These are phyloP conservation scores for Amphiprion ocellaris DNA, from an alignment of 2,113 vertebrate genomes.

Conservation along the genomic window DNA sequence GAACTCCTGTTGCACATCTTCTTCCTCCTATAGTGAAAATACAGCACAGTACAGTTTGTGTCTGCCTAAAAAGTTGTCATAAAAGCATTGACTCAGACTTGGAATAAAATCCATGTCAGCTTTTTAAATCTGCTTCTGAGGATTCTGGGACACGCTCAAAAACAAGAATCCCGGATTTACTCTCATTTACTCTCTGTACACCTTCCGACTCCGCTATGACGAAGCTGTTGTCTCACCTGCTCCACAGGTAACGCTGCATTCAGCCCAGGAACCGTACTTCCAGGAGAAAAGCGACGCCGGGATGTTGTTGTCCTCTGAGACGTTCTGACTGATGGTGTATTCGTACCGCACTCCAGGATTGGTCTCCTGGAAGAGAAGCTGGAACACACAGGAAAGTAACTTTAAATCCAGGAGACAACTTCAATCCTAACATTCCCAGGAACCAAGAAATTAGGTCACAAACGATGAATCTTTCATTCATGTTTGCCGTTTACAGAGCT, in stretches of 20 bases:
- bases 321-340: conserved; percentile 90
- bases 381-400: conserved; percentile 32
- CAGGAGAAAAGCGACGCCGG: conserved; percentile 86
- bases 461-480: too few species aligned
- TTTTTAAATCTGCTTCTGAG: too few species aligned
- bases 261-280: conserved; percentile 91
- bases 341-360: conserved; percentile 94
- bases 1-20: neutral
- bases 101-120: too few species aligned
- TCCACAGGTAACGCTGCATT: conserved; percentile 93
- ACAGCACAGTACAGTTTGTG: neutral
- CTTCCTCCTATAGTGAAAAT: fast-evolving
- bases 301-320: conserved; percentile 45
- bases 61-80: neutral
- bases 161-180: neutral
- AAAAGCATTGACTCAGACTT: neutral
- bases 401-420: neutral
- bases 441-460: too few species aligned
- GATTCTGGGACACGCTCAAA: neutral
- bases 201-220: neutral
- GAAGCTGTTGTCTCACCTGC: conserved; percentile 82
- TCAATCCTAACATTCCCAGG: neutral
- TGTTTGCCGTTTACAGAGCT: too few species aligned
- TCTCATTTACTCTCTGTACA: neutral
- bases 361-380: conserved; percentile 96